Evolutionary conservation across 2,888 invertebrate species (phyloP), one percentile per base, ranked within the genome.

Genomic region (Dioctria rufipes): DNA sequence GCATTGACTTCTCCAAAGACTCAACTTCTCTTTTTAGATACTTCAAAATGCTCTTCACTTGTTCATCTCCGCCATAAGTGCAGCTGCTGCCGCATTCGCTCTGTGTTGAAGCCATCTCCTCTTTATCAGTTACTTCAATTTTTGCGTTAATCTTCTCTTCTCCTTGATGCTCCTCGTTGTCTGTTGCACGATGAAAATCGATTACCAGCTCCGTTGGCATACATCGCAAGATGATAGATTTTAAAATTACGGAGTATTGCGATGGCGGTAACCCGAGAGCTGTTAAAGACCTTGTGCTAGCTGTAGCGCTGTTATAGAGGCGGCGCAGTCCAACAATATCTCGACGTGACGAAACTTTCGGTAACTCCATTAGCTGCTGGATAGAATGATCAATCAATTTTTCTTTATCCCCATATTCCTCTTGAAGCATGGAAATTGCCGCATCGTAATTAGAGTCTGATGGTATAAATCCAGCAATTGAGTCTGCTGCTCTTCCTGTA

Each of bases 231-330:
- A 66, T 66, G 4, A 66, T n/a, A 42, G 66, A 40, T n/a, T 43
- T 66, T 66, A 66, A 66, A 40, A 66, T 66, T 42, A 66, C 40
- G n/a, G 66, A 5, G n/a, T 66, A 66, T 66, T 43, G 66, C 4
- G 66, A 11, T 11, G 42, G 8, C 6, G 66, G 66, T 5, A 66
- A 8, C 5, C 66, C 66, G 6, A 66, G 43, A 11, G 43, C 66
- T 11, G 66, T 66, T 5, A 66, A 42, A 40, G 66, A 66, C 43
- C 66, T 66, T 66, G 66, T 66, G 25, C 40, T 5, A 5, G 66
- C 40, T 11, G 66, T 66, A 11, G 40, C 25, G 6, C 4, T 42
- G 40, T 66, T 66, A 25, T 66, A 66, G 4, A 66, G n/a, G 39
- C 40, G 39, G 4, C 66, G 66, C 6, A 66, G 40, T 11, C 25